phyloP scores from a whole-genome alignment of 2,113 vertebrate species.

The Kryptolebias marmoratus region DNA sequence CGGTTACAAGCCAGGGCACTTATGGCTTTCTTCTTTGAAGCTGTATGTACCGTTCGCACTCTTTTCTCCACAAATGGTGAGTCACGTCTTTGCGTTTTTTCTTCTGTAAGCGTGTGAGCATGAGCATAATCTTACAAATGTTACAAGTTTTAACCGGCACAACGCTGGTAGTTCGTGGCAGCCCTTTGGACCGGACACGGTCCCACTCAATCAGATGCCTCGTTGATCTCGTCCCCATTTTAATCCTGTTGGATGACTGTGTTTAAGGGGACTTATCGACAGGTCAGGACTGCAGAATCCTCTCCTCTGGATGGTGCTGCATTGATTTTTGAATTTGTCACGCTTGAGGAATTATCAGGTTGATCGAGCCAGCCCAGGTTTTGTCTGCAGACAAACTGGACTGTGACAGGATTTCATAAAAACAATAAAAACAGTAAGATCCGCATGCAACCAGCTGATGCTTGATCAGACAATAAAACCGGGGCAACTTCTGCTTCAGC shows the following conservation, averaged over 20 bases:
- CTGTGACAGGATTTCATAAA: neutral
- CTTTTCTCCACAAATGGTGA: conserved; percentile 60
- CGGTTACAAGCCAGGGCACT: neutral
- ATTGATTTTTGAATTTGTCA: conserved; percentile 61
- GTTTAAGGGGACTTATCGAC: neutral
- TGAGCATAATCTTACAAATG: neutral
- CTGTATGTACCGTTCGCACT: conserved; percentile 60
- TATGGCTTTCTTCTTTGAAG: conserved; percentile 78
- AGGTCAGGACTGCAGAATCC: conserved; percentile 22
- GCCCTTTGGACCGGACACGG: conserved; percentile 10
- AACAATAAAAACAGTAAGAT: neutral
- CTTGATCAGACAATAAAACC: neutral
- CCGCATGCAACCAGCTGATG: too few relatives aligned
- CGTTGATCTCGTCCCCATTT: conserved; percentile 8
- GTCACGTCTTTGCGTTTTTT: conserved; percentile 10
- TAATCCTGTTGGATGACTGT: neutral
- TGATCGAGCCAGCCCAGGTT: conserved; percentile 35
- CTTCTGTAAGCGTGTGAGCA: neutral
- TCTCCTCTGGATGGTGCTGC: conserved; percentile 13
- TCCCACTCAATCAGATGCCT: conserved; percentile 23
- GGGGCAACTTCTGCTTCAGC: too few relatives aligned
- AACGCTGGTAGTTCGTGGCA: neutral
- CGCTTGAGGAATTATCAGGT: conserved; percentile 26
- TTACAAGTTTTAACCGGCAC: neutral
- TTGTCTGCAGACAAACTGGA: conserved; percentile 27